A percentile compares a stretch with the other conserved stretches of the same genome.
These are phyloP conservation scores for Gastracanthus pulcherrimus DNA, from an alignment of 2,888 invertebrate genomes.

Conservation along the genomic window DNA sequence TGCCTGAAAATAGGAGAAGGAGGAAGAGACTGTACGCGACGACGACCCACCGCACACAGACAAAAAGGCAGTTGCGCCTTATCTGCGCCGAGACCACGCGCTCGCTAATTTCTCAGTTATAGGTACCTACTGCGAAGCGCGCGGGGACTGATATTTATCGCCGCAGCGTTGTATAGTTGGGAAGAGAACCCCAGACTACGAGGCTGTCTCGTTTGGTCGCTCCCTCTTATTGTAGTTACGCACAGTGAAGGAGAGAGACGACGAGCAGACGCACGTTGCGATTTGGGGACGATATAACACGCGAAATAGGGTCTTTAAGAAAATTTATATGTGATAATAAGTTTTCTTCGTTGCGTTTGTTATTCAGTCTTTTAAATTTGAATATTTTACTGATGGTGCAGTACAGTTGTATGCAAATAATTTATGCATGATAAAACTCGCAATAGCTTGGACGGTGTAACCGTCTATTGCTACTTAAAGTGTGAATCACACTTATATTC, in stretches of 20 bases:
- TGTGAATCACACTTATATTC: too few relatives aligned
- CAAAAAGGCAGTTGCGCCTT: conserved; percentile 54
- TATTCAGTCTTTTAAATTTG: not conserved
- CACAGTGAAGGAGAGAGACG: too few relatives aligned
- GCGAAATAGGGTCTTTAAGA: not conserved
- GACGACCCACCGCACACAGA: not conserved
- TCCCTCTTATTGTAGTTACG: too few relatives aligned
- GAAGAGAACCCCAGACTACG: conserved; percentile 36
- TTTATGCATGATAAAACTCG: too few relatives aligned
- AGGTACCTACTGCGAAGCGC: not conserved
- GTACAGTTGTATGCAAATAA: too few relatives aligned
- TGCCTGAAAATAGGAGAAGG: not conserved
- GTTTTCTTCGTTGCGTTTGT: not conserved
- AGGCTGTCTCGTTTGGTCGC: conserved; percentile 45
- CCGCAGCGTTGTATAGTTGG: too few relatives aligned
- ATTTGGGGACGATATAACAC: too few relatives aligned
- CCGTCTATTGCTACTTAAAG: too few relatives aligned
- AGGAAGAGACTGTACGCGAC: not conserved
- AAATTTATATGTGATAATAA: not conserved
- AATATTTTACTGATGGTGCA: not conserved
- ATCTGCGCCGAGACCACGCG: conserved; percentile 62
- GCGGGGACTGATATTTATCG: conserved; percentile 63
- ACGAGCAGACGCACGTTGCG: not conserved
- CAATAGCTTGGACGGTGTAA: too few relatives aligned
- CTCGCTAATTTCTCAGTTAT: conserved; percentile 64